Percentiles rank a stretch among this genome's conserved stretches.
Conservation (phyloP, 2,797 vertebrate species). For the Borostomias antarcticus region DNA sequence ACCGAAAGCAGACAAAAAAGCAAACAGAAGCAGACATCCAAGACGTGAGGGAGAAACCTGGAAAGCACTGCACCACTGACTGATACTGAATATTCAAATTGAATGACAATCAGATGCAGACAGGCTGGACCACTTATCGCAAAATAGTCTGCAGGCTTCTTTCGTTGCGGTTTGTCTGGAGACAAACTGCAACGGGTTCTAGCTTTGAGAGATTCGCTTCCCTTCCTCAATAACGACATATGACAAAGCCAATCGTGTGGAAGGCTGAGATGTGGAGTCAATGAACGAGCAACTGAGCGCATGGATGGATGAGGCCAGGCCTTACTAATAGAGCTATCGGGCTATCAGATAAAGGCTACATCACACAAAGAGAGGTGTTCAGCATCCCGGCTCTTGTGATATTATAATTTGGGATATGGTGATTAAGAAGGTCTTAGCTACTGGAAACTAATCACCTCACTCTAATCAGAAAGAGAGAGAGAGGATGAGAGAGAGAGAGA, state of each 20-base stretch:
- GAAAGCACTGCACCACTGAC: neutral
- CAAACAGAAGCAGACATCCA: neutral
- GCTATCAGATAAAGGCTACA: neutral
- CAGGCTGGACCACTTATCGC: neutral
- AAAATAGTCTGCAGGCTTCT: neutral
- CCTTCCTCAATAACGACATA: neutral
- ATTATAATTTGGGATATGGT: constrained; percentile 11
- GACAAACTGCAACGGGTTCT: neutral
- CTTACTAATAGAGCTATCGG: too few relatives aligned
- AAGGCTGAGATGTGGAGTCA: neutral
- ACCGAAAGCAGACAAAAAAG: neutral
- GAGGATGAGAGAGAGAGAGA: constrained; percentile 22
- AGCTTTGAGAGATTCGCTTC: neutral
- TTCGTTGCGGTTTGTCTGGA: neutral
- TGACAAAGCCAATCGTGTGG: neutral
- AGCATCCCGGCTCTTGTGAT: neutral
- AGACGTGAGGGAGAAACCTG: neutral
- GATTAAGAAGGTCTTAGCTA: constrained; percentile 18
- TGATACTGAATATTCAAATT: neutral
- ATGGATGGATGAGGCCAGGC: too few relatives aligned
- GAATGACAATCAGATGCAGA: neutral
- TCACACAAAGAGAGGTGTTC: neutral
- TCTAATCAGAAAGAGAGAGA: constrained; percentile 25
- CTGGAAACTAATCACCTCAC: constrained; percentile 18
- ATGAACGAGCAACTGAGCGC: too few relatives aligned